Evolutionary conservation across 2,113 vertebrate species (phyloP), one percentile per base, ranked within the genome.

Genomic region (Macaca nemestrina): DNA sequence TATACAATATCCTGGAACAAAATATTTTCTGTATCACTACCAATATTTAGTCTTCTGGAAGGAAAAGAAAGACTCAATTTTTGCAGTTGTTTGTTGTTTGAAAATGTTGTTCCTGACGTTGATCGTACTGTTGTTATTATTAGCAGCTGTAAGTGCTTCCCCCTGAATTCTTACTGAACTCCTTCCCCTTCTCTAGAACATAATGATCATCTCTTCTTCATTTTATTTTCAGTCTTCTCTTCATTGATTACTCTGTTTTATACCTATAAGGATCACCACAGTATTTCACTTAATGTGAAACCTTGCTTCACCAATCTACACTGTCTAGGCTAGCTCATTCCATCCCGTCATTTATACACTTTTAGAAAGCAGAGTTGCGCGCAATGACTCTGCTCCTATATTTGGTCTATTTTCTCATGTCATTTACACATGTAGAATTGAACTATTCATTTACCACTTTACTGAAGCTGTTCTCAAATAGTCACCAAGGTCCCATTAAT

Each of bases 251-350:
- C 27, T 75, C 32, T 5, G 8, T 88, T 64, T 64, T 30, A 3
- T 76, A 43, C 5, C 30, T 35, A 1, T 9, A 38, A 20, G 1
- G 7, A 48, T 86, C 27, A 25, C 9, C 25, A 10, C 5, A 68
- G 67, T 6, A 0, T 67, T 45, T 88, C n/a, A 70, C 2, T 83
- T 27, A 72, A 12, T 76, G 27, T 48, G 30, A 87, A 87, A 78
- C 9, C 0, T 1, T 45, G 6, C 20, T 0, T 75, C 22, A 17
- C 9, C 5, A 1, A 1, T 22, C 25, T 68, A 4, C 1, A 10
- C 8, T 23, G 1, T 10, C 20, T 50, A 10, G 7, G 2, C 8
- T 22, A 7, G 3, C 13, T 40, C 38, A 16, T 61, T 13, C 8
- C 38, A 48, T 40, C 1, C 5, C 8, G 23, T 18, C 23, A 18